phyloP scores from a whole-genome alignment of 2,797 vertebrate genomes.

The Ptychobarbus kaznakovi region DNA sequence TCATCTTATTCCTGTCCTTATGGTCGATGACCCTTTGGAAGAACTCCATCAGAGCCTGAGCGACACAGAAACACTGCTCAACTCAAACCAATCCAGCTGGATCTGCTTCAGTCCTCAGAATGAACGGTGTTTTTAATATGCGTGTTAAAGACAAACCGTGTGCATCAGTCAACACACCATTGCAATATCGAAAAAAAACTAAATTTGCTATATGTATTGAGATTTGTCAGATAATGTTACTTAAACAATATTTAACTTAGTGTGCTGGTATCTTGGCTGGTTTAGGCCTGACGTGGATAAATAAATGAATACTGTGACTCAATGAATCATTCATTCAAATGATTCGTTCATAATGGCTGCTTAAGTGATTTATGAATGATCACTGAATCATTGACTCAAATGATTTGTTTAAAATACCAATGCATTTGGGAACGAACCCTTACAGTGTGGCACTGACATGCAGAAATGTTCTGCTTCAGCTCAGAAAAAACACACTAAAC shows the following conservation, averaged over 20 bases:
- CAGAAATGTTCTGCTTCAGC: too few species aligned
- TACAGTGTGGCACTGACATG: too few species aligned
- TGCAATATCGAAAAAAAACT: neutral
- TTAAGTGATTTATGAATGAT: too few species aligned
- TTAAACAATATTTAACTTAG: neutral
- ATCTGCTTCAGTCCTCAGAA: too few species aligned
- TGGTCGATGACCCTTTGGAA: conserved; percentile 91
- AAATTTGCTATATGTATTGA: too few species aligned
- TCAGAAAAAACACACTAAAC: too few species aligned
- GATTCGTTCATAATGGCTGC: too few species aligned
- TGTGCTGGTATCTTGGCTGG: neutral
- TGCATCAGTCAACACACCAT: too few species aligned
- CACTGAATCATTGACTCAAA: too few species aligned
- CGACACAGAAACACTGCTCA: neutral
- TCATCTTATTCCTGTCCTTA: conserved; percentile 95
- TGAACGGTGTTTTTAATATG: neutral
- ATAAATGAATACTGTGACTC: neutral
- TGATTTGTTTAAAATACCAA: too few species aligned
- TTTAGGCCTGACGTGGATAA: neutral
- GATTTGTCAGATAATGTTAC: neutral
- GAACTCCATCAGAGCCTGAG: conserved; percentile 92
- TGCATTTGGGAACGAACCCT: too few species aligned
- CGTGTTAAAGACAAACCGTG: too few species aligned
- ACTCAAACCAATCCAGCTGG: neutral
- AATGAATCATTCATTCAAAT: neutral